Evolutionary conservation across 1,140 invertebrate species (phyloP).

Genomic region (Zaprionus davidi): DNA sequence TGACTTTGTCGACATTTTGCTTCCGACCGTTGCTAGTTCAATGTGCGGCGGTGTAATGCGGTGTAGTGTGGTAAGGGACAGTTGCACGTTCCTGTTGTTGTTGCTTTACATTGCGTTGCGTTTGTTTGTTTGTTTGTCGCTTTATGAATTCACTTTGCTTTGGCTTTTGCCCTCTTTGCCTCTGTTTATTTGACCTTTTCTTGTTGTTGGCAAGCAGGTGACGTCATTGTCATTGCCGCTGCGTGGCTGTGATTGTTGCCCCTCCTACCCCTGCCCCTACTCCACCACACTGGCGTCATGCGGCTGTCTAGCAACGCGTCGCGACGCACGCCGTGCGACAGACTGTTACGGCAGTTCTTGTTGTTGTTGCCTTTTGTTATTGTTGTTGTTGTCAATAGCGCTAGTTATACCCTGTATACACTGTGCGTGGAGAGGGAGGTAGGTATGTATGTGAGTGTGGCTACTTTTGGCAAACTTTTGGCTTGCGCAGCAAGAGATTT

Average conservation of each 20-base stretch:
- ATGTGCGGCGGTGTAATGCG: conserved; percentile 3
- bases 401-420: conserved; percentile 19
- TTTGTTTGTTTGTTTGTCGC: conserved; percentile 26
- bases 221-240: conserved; percentile 28
- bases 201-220: conserved; percentile 27
- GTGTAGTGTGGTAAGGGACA: not conserved
- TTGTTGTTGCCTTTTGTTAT: not conserved
- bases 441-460: not conserved
- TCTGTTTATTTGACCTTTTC: conserved; percentile 10
- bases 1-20: conserved; percentile 34
- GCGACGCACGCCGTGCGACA: conserved; percentile 18
- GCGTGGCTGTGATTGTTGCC: conserved; percentile 32
- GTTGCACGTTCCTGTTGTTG: no score
- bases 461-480: not conserved
- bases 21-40: conserved; percentile 24
- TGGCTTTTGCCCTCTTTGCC: conserved; percentile 4
- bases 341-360: not conserved
- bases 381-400: conserved; percentile 2
- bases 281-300: conserved; percentile 36
- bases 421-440: not conserved
- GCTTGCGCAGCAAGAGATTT: not conserved
- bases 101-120: not conserved
- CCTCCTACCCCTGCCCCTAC: not conserved
- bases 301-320: conserved; percentile 46
- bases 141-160: conserved; percentile 3